Evolutionary conservation across 2,888 invertebrate species (phyloP), one percentile per base, ranked within the genome.

Genomic region (Molorchus minor): DNA sequence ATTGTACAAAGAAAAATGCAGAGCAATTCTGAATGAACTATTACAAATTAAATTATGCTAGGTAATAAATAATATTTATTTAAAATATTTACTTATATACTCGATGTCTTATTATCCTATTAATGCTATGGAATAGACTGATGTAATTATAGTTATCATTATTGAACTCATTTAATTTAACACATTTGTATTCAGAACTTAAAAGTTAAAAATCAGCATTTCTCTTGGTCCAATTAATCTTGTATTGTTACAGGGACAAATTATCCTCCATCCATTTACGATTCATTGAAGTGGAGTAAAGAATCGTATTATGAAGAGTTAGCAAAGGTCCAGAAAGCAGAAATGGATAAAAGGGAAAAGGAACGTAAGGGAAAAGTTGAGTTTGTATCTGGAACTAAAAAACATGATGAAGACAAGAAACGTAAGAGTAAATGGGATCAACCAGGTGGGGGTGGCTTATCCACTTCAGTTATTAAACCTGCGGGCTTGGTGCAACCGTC

Each of bases 351-450:
- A 72, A 82, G 94, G 54, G 96, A 96, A 75, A 95, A 95, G 74
- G 96, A 96, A 71, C 87, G 91, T 66, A 94, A 93, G 78, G 88
- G 93, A 10, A 94, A 94, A 82, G 89, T 92, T 45, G 93, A 94
- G 75, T 91, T 93, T 75, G 87, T 92, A 1, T 87, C 90, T 1
- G 95, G 95, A 2, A 77, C 79, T 3, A 80, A 77, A 58, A 77
- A 79, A 55, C 87, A 87, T 73, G 90, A 90, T 70, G 92, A 92
- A 35, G 92, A 92, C 61, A 92, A 92, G 71, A 88, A 91, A 77
- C 84, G 94, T 55, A 94, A 94, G 82, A 94, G 94, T 2, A 95
- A 95, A 79, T 95, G 95, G 95, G 94, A 95, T 81, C 94, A 94
- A 78, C 92, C 93, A 0, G 90, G 88, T 1, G 89, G 88, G 2